Evolutionary conservation across 2,888 invertebrate genomes (phyloP).

Genomic region (Norana najaformis): DNA sequence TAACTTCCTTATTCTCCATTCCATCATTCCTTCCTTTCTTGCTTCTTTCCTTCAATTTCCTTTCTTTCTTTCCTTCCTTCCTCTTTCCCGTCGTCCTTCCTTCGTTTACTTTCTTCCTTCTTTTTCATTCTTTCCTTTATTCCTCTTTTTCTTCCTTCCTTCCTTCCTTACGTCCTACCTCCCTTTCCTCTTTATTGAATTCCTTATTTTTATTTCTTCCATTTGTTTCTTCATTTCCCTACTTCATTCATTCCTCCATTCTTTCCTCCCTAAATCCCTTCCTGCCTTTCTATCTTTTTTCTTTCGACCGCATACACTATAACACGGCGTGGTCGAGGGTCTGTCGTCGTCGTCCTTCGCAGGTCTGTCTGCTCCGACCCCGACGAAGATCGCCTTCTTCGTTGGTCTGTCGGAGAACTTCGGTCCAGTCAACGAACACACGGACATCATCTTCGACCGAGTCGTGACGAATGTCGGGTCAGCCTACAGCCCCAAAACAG

Average conservation of each 20-base stretch:
- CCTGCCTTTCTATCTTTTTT: too few relatives aligned
- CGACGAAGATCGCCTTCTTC: slow-evolving; percentile 56
- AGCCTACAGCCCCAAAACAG: slow-evolving; percentile 52
- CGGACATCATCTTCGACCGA: slow-evolving; percentile 52
- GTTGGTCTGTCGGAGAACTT: slow-evolving; percentile 57
- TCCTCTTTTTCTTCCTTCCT: too few relatives aligned
- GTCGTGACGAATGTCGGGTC: slow-evolving; percentile 57
- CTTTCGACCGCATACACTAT: background rate
- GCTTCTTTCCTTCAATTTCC: background rate
- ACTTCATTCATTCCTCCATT: too few relatives aligned
- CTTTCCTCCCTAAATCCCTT: too few relatives aligned
- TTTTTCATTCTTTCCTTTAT: background rate
- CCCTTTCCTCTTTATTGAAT: background rate
- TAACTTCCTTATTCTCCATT: too few relatives aligned
- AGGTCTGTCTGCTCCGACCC: slow-evolving; percentile 48
- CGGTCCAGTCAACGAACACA: slow-evolving; percentile 50
- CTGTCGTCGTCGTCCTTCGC: slow-evolving; percentile 6
- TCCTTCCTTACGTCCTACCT: too few relatives aligned
- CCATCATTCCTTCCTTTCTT: background rate
- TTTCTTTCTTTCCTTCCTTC: background rate
- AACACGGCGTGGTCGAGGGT: background rate
- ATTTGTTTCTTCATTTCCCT: background rate
- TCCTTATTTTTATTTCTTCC: background rate
- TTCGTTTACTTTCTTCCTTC: background rate
- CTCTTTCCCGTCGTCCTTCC: too few relatives aligned